Percentiles rank a stretch among this genome's conserved stretches.
Conservation (phyloP, 2,113 vertebrate genomes). For the Onychostruthus taczanowskii region DNA sequence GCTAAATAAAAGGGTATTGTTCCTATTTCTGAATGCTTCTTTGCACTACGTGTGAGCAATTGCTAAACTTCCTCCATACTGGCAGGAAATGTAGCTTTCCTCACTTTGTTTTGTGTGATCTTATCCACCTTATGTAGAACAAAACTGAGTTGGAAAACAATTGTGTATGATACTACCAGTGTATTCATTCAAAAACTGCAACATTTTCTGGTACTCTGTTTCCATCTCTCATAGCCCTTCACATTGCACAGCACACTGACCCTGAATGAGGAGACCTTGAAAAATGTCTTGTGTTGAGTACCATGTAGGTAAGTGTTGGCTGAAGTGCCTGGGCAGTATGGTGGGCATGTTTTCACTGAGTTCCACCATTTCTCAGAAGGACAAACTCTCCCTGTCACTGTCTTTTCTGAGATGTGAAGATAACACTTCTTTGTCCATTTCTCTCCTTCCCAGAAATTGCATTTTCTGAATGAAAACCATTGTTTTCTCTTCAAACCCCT, state of each 20-base stretch:
- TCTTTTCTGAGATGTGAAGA: not conserved
- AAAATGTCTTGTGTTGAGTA: not conserved
- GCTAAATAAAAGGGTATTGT: not conserved
- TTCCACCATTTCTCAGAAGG: not conserved
- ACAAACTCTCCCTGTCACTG: not conserved
- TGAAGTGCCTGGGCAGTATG: not conserved
- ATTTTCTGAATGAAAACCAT: not conserved
- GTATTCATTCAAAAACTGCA: not conserved
- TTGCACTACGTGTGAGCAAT: not conserved
- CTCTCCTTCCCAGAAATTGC: not conserved
- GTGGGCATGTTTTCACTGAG: not conserved
- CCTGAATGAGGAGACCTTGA: not conserved
- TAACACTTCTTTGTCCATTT: not conserved
- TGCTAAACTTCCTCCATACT: slow-evolving; percentile 26
- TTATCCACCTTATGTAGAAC: not conserved
- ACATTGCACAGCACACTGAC: not conserved
- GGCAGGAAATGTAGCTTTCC: slow-evolving; percentile 50
- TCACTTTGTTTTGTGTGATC: slow-evolving; percentile 19
- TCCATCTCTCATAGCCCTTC: not conserved
- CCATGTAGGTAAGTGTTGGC: not conserved
- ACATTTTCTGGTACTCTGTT: not conserved
- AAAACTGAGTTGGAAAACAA: not conserved
- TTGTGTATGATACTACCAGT: not conserved
- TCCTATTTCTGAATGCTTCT: not conserved
- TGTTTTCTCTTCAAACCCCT: not conserved